Base-by-base conservation (phyloP, 2,888 invertebrate species). In the Brachycybe producta region DNA sequence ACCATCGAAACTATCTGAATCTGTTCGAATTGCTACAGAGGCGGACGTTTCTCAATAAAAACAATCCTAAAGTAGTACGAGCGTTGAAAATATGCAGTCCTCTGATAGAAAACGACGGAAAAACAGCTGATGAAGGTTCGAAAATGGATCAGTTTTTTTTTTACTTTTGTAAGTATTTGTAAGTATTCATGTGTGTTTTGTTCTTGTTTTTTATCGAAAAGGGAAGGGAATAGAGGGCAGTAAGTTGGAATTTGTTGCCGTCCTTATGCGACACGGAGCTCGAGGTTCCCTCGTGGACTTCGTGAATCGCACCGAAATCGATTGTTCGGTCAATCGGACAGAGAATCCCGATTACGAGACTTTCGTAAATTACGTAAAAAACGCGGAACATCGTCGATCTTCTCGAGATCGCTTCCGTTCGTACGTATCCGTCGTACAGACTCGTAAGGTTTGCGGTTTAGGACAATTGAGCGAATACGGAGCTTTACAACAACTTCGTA, bases 221-320 rank as follows among this genome's bases (percentile, higher is more conserved):
- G 13, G 13, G 30, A 11, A 11, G 13, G 30, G 13, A 30, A 30
- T 30, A 7, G n/a, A 32, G 2, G 39, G 15, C 15, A 39, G 19
- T 39, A 15, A 30, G 2, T 66, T 84, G 35, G 79, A 79, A 62
- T 83, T 82, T 4, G 75, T 84, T 2, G 65, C 87, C 35, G 73
- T 86, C 44, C 71, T 90, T 42, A 80, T 86, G 3, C 73, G 92
- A 15, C 92, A 92, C 64, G 92, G 92, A 0, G 91, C 91, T 65
- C 72, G 92, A 43, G 87, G 90, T 0, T 85, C 91, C 0, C 72
- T 92, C 55, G 81, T 84, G 8, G 84, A 86, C 62, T 76, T 92
- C 1, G 75, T 79, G 47, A 83, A 82, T 52, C 80, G 85, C 34
- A 79, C 81, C 44, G 75, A 75, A 47, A 73, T 91, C 17, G 81